Evolutionary conservation across 1,140 invertebrate genomes (phyloP).

Genomic region (Psix sp.): DNA sequence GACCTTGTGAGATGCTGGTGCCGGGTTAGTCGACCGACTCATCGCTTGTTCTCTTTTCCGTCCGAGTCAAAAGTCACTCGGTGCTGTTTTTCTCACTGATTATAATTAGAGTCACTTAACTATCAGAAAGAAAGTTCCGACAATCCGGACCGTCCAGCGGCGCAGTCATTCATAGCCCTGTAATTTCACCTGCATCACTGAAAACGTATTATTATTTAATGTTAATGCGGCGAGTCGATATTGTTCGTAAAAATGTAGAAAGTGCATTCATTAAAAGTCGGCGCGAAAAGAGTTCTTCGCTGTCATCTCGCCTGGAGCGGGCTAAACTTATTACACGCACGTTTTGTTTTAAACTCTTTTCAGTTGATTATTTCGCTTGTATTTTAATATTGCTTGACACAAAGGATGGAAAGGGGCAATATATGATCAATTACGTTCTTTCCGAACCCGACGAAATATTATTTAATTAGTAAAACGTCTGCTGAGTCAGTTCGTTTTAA

Average conservation of each 20-base stretch:
- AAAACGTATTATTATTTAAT: constrained; percentile 45
- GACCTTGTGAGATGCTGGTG: constrained; percentile 55
- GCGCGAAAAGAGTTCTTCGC: constrained; percentile 11
- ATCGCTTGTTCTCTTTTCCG: constrained; percentile 13
- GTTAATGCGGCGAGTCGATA: constrained; percentile 11
- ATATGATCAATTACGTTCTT: too few species aligned
- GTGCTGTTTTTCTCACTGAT: constrained; percentile 22
- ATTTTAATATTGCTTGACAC: too few species aligned
- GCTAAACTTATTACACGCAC: too few species aligned
- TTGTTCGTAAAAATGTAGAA: constrained; percentile 40
- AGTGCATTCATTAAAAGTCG: constrained; percentile 33
- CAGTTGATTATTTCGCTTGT: too few species aligned
- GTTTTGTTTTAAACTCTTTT: too few species aligned
- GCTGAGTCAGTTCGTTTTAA: too few species aligned
- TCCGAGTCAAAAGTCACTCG: not conserved
- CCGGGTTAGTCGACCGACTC: constrained; percentile 14
- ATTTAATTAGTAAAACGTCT: too few species aligned
- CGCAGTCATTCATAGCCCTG: constrained; percentile 9
- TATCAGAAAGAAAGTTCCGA: constrained; percentile 28
- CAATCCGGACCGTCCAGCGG: too few species aligned
- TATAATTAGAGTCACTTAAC: constrained; percentile 25
- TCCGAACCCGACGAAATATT: too few species aligned
- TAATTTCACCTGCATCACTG: constrained; percentile 33
- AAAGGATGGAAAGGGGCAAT: too few species aligned
- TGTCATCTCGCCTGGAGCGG: too few species aligned